Evolutionary conservation across 2,797 vertebrate species (phyloP), one percentile per base, ranked within the genome.

Genomic region (Tapirus indicus): DNA sequence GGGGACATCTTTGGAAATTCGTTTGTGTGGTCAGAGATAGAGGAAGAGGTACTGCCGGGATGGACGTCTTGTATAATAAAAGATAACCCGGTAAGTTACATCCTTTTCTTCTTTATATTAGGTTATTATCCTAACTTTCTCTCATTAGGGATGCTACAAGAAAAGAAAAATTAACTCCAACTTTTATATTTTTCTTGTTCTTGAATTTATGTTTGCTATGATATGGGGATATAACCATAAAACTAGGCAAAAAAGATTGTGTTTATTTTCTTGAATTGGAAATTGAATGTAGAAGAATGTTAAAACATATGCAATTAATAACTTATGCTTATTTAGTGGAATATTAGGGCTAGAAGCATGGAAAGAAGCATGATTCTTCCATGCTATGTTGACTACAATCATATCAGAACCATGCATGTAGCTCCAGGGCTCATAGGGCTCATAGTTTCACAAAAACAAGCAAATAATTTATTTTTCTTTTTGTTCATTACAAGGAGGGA

Each of bases 51-150:
- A 27, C 94, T 99, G 27, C 98, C 99, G 0, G 98, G 99, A n/a
- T 99, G 99, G 99, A 99, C 98, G 0, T 98, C 98, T 16, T 99
- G 99, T 44, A 96, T 99, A 92, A 99, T 99, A 98, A 99, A 99
- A 98, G 99, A 99, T 97, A 99, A 99, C 98, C 99, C 99, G 98
- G 99, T 99, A 98, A 99, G 99, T 98, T 94, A 21, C 4, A 52
- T 9, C 2, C 12, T 91, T 85, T 97, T 69, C 21, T 93, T 83
- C 54, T 97, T 74, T 66, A 18, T 68, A 6, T 62, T 94, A 79
- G 87, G 32, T 74, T 38, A 88, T 38, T 62, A 74, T 66, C 64
- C 41, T 78, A 93, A 44, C 6, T 44, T 72, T 54, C 27, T 71
- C 3, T 77, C 9, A 38, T 41, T 41, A 62, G 60, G 49, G 9